Percentiles rank a stretch among this genome's conserved stretches.
Evolutionary conservation across 2,113 vertebrate genomes (phyloP).

Genomic region (Rallus limicola): DNA sequence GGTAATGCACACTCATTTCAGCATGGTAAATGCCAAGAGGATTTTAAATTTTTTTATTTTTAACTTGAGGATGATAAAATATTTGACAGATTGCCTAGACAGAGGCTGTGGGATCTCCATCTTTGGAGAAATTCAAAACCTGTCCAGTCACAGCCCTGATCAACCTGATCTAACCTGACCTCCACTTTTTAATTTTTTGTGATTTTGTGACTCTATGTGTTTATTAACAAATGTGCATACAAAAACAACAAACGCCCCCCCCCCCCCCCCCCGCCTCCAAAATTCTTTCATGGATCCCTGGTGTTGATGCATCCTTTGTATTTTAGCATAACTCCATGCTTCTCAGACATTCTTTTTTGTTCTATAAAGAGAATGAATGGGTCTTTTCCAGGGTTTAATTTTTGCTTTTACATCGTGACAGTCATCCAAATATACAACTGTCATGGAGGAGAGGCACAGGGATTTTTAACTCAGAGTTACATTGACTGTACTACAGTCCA

Average conservation of each 20-base stretch:
- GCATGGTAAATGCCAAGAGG: background rate
- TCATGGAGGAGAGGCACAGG: background rate
- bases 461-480: background rate
- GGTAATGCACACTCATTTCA: rapidly evolving
- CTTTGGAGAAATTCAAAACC: background rate
- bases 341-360: no score
- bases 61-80: background rate
- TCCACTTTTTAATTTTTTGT: background rate
- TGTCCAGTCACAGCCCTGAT: background rate
- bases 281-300: background rate
- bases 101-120: background rate
- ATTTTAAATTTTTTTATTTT: background rate
- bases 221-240: background rate
- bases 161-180: background rate
- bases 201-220: background rate
- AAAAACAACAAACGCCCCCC: background rate
- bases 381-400: background rate
- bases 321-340: no score
- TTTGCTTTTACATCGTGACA: background rate
- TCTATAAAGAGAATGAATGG: no score
- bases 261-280: background rate
- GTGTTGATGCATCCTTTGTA: no score
- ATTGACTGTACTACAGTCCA: background rate
- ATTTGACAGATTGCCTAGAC: background rate
- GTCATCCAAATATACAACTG: background rate